Base-by-base conservation (phyloP, 2,888 invertebrate species). In the Sisyra terminalis region DNA sequence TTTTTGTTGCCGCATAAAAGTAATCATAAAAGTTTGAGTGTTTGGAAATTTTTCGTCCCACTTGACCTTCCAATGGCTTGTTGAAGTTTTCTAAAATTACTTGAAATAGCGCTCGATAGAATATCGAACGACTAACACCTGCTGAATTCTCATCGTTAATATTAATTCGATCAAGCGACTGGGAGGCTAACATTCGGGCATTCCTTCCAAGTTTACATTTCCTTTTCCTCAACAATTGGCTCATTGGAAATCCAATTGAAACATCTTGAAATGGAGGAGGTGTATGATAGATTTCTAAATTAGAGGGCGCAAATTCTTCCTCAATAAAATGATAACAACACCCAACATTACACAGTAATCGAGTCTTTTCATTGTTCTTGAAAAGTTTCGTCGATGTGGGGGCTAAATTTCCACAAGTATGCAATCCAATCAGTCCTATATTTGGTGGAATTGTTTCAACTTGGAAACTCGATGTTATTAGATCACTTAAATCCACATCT, bases 251-350 rank as follows among this genome's bases (percentile, higher is more conserved):
- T 1, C 79, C 78, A 14, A 50, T 50, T 1, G 55, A 57, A 1
- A 49, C 52, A 44, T 57, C 57, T 13, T 47, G 45, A 1, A 50
- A 53, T 38, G 50, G 49, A 0, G 60, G 54, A 9, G 52, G 50
- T 45, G 55, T 53, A 46, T 59, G 57, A 47, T 58, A 60, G 43
- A 59, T 56, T 31, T 59, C 57, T 32, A 54, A 51, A 1, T 45
- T 35, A 1, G 11, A 7, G 7, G 29, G 2, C 37, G 60, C 59
- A 50, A 60, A 68, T 47, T 65, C 57, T 52, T 85, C 83, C 1
- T 68, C 70, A 14, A 93, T 61, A 2, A 84, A 67, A 60, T 93
- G 87, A 63, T 90, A 92, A 57, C 93, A 93, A 57, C 93, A 94
- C 0, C 89, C 87, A 30, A 93, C 82, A 55, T 81, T 82, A 52